Evolutionary conservation across 2,797 vertebrate genomes (phyloP), one percentile per base, ranked within the genome.

Genomic region (Staurois parvus): DNA sequence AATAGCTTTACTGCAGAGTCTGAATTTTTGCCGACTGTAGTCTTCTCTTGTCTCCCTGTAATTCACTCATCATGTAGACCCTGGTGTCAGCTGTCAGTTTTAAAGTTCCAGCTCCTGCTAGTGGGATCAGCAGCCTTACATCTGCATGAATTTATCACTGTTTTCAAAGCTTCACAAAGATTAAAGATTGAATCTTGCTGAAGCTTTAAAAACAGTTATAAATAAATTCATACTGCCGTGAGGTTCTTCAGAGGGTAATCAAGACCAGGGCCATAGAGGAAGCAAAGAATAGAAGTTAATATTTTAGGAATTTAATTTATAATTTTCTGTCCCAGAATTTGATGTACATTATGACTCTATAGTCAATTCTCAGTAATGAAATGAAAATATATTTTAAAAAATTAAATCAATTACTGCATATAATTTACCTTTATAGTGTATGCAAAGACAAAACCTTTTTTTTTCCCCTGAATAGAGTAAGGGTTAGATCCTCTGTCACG

Each of bases 91-190:
- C 37, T 72, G 70, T 72, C 24, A 26, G 13, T 66, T 66, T 66
- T 15, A 66, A 12, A 66, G 70, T 72, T 40, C 70, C 70, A 72
- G 70, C 37, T 40, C 34, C 70, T 40, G 70, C 70, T 11, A 26
- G 34, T 10, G 21, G 70, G 70, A 72, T 42, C 70, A 72, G 70
- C 34, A 45, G 34, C 70, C 21, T 42, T 73, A 45, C 72, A 73
- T 73, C 72, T 73, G 40, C 40, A 73, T 26, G n/a, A 19, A 76
- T 62, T 62, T 77, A 62, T 77, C 75, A 77, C 56, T 77, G 75
- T 62, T 77, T 77, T 77, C 24, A 62, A 64, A 77, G 75, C 75
- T 77, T 37, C 24, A 26, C 19, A 10, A 59, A n/a, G 48, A 52
- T 76, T 76, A 48, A 59, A 29, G 45, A 77, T 32, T 30, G 29